Conservation (phyloP, 2,113 vertebrate genomes). For the Tichodroma muraria region DNA sequence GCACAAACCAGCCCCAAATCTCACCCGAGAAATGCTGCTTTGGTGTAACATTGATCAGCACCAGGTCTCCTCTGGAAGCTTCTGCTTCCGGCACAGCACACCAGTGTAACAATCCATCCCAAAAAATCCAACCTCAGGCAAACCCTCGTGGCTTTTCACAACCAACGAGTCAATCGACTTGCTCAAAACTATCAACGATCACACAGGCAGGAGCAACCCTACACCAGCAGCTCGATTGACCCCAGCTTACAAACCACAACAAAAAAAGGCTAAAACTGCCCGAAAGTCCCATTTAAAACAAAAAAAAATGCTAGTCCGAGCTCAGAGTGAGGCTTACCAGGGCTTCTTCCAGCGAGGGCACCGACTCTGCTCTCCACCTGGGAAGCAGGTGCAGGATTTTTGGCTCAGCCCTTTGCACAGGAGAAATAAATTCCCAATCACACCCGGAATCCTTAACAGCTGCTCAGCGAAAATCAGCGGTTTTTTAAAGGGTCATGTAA, state of each 20-base stretch:
- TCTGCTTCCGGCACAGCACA: background rate
- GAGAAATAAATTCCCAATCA: background rate
- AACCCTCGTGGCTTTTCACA: background rate
- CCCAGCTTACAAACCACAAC: background rate
- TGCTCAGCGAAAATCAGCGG: background rate
- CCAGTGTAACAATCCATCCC: background rate
- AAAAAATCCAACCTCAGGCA: background rate
- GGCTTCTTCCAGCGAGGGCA: background rate
- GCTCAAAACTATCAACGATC: background rate
- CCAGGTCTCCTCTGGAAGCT: background rate
- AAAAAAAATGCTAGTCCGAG: background rate
- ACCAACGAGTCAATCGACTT: fast-evolving
- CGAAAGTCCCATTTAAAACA: background rate
- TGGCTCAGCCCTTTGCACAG: background rate
- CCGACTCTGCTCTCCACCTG: fast-evolving
- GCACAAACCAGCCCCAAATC: background rate
- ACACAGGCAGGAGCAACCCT: background rate
- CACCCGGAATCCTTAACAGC: background rate
- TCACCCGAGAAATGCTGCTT: background rate
- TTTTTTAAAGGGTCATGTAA: background rate
- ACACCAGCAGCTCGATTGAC: background rate
- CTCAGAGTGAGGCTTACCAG: background rate
- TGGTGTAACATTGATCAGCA: background rate
- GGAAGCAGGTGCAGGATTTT: background rate
- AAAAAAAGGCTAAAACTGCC: background rate